Conservation (phyloP, 2,888 invertebrate species). For the Sinhomidia bicolor region DNA sequence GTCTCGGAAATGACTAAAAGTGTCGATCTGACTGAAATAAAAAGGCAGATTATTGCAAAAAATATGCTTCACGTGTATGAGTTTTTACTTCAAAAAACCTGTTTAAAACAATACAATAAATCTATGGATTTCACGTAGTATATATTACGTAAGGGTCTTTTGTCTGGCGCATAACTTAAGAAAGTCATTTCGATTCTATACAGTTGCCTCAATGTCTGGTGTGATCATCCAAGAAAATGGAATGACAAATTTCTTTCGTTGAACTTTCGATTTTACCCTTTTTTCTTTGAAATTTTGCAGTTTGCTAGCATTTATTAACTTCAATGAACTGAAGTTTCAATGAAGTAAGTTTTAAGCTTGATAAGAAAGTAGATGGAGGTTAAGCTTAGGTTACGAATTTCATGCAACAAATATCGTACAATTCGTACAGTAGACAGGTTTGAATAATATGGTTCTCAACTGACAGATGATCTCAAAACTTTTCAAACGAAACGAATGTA, state of each 20-base stretch:
- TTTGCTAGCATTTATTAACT: no score
- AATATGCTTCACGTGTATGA: no score
- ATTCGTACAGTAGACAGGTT: not conserved
- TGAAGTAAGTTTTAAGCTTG: no score
- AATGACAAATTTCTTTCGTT: not conserved
- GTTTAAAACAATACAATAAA: no score
- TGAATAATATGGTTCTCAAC: not conserved
- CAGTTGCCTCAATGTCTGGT: constrained; percentile 40
- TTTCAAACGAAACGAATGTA: not conserved
- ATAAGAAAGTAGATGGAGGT: not conserved
- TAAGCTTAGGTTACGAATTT: not conserved
- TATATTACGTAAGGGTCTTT: not conserved
- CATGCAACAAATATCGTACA: no score
- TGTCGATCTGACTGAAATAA: no score
- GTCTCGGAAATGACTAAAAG: no score
- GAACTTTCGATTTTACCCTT: not conserved
- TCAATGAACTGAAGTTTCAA: no score
- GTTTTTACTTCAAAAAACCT: no score
- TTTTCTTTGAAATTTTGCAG: not conserved
- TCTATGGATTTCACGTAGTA: no score
- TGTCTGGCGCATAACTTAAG: no score
- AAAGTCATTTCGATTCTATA: not conserved
- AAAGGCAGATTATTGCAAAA: no score
- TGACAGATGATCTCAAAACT: not conserved
- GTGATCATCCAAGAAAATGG: not conserved